These are phyloP conservation scores for Drosophila eugracilis DNA, from an alignment of 1,140 invertebrate species.

Conservation along the genomic window DNA sequence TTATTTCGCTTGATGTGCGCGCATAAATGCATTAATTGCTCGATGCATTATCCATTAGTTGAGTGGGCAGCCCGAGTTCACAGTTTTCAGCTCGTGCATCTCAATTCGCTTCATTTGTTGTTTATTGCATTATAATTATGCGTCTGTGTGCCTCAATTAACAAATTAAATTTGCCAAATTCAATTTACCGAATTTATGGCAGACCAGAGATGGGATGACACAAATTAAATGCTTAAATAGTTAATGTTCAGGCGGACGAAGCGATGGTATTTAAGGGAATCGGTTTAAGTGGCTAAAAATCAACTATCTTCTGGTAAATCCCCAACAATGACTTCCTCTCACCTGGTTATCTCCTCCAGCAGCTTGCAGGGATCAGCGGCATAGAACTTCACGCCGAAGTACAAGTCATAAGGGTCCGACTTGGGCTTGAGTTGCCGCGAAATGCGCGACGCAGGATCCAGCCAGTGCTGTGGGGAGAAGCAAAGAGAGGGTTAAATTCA, in stretches of 20 bases:
- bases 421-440: conserved; percentile 92
- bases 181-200: conserved; percentile 49
- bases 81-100: conserved; percentile 20
- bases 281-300: too few relatives aligned
- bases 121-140: conserved; percentile 68
- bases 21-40: conserved; percentile 73
- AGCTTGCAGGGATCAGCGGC: conserved; percentile 98
- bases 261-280: not conserved
- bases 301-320: too few relatives aligned
- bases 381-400: conserved; percentile 99
- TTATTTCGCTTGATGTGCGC: conserved; percentile 61
- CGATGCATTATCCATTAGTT: conserved; percentile 77
- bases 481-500: conserved; percentile 67
- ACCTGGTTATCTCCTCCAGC: conserved; percentile 97
- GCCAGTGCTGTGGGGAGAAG: conserved; percentile 90
- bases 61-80: conserved; percentile 29
- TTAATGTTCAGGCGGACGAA: conserved; percentile 7
- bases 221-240: conserved; percentile 39
- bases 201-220: conserved; percentile 22
- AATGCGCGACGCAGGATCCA: conserved; percentile 93
- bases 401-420: conserved; percentile 93
- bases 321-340: too few relatives aligned
- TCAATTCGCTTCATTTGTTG: conserved; percentile 56
- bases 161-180: conserved; percentile 74
- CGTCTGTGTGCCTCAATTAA: conserved; percentile 60